phyloP scores from a whole-genome alignment of 2,113 vertebrate species.

The Ranitomeya variabilis region DNA sequence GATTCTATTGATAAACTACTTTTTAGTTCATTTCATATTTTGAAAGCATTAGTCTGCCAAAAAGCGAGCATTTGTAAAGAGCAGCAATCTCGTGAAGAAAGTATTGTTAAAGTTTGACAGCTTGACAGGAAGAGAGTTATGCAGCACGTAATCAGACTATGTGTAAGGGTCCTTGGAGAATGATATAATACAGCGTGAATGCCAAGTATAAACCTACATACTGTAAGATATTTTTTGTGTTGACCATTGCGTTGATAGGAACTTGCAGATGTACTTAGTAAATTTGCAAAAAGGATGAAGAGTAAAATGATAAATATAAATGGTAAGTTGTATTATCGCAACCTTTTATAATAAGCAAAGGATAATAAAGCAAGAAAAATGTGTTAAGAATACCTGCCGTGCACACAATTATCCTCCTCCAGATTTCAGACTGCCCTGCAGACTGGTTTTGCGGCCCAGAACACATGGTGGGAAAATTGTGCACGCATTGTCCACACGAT shows the following conservation, averaged over 20 bases:
- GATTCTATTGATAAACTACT: not conserved
- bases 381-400: too few species aligned
- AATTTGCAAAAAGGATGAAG: not conserved
- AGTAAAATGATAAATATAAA: not conserved
- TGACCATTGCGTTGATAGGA: not conserved
- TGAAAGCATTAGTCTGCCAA: not conserved
- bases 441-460: too few species aligned
- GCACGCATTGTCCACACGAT: too few species aligned
- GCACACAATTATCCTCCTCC: too few species aligned
- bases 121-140: not conserved
- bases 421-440: too few species aligned
- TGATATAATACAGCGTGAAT: slow-evolving; percentile 11
- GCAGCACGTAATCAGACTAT: slow-evolving; percentile 4
- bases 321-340: not conserved
- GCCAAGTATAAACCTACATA: slow-evolving; percentile 13
- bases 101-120: not conserved
- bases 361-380: not conserved
- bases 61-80: not conserved
- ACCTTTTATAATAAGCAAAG: not conserved
- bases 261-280: not conserved
- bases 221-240: not conserved
- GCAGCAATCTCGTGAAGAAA: not conserved
- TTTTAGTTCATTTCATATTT: not conserved
- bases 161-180: slow-evolving; percentile 14
- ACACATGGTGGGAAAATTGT: too few species aligned